Conservation (phyloP, 92 coral and sea anemone species). For the Epizoanthus stellaris region DNA sequence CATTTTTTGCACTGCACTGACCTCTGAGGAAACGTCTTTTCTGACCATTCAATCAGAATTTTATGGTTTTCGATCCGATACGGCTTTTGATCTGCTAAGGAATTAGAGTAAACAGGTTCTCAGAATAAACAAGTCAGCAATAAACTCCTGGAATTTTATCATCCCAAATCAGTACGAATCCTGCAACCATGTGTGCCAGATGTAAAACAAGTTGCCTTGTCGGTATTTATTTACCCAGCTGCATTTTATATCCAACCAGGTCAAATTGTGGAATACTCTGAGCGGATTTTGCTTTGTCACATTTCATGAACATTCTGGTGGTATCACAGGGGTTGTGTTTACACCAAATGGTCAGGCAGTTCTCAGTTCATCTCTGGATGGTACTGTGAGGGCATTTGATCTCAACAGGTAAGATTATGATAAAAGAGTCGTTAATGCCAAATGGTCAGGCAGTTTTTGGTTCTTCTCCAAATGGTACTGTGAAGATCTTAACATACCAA, state of each 20-base stretch:
- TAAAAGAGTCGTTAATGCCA: not conserved
- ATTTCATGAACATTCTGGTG: slow-evolving; percentile 88
- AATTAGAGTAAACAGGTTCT: too few relatives aligned
- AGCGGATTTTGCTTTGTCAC: slow-evolving; percentile 99
- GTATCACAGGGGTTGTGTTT: slow-evolving; percentile 88
- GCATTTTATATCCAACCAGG: slow-evolving; percentile 51
- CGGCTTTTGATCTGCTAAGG: too few relatives aligned
- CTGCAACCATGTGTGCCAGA: not conserved
- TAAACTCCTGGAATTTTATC: not conserved
- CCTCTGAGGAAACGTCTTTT: too few relatives aligned
- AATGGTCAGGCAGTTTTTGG: not conserved
- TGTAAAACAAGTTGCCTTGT: not conserved
- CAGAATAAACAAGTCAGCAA: too few relatives aligned
- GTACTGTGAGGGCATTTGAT: slow-evolving; percentile 98
- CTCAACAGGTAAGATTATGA: slow-evolving; percentile 84
- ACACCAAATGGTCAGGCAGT: slow-evolving; percentile 90
- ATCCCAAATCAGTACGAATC: not conserved
- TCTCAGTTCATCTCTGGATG: slow-evolving; percentile 93
- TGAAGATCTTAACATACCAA: too few relatives aligned
- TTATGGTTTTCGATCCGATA: too few relatives aligned
- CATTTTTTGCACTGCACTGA: too few relatives aligned
- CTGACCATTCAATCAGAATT: too few relatives aligned
- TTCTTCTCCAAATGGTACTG: not conserved
- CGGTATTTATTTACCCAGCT: not conserved
- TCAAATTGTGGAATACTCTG: slow-evolving; percentile 92